Conservation (phyloP, 2,113 vertebrate species). For the Tetraodon nigroviridis region DNA sequence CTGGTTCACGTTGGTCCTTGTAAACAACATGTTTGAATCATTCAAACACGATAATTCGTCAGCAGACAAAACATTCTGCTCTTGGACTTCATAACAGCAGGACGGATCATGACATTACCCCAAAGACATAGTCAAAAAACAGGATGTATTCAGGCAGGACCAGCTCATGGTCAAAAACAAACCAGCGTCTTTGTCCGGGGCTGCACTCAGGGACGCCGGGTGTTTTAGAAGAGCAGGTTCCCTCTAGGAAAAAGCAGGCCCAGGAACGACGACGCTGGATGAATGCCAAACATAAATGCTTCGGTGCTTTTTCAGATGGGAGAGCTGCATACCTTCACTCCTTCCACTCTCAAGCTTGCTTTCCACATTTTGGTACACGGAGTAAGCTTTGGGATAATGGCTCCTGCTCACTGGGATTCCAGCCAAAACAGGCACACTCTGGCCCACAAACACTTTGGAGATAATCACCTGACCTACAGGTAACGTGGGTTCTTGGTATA, state of each 20-base stretch:
- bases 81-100: too few species aligned
- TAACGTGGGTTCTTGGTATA: background rate
- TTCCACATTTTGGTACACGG: constrained; percentile 73
- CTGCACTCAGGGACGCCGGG: constrained; percentile 63
- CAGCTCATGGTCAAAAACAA: constrained; percentile 81
- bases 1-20: constrained; percentile 41
- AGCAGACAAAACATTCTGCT: too few species aligned
- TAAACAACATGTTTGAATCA: too few species aligned
- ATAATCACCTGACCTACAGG: constrained; percentile 74
- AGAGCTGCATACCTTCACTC: constrained; percentile 25
- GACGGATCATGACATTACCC: constrained; percentile 51
- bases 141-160: constrained; percentile 80
- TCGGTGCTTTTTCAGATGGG: background rate
- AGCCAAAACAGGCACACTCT: constrained; percentile 61
- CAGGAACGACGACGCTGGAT: background rate
- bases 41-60: too few species aligned
- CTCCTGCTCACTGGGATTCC: constrained; percentile 53
- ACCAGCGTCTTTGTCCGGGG: constrained; percentile 72
- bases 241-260: constrained; percentile 36
- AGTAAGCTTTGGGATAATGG: constrained; percentile 70
- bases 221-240: constrained; percentile 29
- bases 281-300: background rate
- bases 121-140: constrained; percentile 77
- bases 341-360: constrained; percentile 36
- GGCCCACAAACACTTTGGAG: constrained; percentile 80